phyloP scores from a whole-genome alignment of 2,888 invertebrate species.

The Diogma glabrata region DNA sequence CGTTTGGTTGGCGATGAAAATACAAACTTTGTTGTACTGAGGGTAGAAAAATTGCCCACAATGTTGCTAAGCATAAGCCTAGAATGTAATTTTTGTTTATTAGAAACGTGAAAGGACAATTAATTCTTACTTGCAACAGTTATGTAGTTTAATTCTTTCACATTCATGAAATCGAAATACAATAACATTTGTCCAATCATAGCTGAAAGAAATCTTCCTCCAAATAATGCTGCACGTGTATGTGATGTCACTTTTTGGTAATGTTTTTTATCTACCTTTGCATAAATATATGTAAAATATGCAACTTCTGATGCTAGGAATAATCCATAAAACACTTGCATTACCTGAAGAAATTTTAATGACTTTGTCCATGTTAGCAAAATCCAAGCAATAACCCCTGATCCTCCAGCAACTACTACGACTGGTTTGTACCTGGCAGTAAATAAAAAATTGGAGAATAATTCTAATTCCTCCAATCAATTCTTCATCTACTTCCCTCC shows the following conservation, averaged over 20 bases:
- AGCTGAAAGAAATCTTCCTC: slow-evolving; percentile 55
- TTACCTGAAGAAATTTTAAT: slow-evolving; percentile 55
- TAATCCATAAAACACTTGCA: slow-evolving; percentile 64
- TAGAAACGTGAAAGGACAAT: too few relatives aligned
- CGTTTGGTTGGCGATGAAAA: slow-evolving; percentile 41
- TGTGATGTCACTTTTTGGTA: slow-evolving; percentile 64
- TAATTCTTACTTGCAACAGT: slow-evolving; percentile 49
- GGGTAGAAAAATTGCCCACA: slow-evolving; percentile 52
- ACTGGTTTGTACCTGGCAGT: slow-evolving; percentile 85
- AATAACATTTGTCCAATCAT: slow-evolving; percentile 53
- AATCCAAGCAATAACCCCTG: slow-evolving; percentile 63
- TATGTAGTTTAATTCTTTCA: slow-evolving; percentile 55
- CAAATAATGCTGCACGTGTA: slow-evolving; percentile 55
- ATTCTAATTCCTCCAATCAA: too few relatives aligned
- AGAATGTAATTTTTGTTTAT: too few relatives aligned
- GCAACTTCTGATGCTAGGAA: slow-evolving; percentile 86
- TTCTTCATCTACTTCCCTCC: too few relatives aligned
- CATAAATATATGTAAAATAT: slow-evolving; percentile 87
- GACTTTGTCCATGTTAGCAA: slow-evolving; percentile 67
- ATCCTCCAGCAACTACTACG: slow-evolving; percentile 59
- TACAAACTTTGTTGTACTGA: slow-evolving; percentile 50
- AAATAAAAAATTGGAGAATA: too few relatives aligned
- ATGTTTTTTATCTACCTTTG: slow-evolving; percentile 59
- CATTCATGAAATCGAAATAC: slow-evolving; percentile 45
- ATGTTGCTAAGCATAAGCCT: too few relatives aligned